Base-by-base conservation (phyloP, 2,113 vertebrate species). In the Oncorhynchus mykiss region DNA sequence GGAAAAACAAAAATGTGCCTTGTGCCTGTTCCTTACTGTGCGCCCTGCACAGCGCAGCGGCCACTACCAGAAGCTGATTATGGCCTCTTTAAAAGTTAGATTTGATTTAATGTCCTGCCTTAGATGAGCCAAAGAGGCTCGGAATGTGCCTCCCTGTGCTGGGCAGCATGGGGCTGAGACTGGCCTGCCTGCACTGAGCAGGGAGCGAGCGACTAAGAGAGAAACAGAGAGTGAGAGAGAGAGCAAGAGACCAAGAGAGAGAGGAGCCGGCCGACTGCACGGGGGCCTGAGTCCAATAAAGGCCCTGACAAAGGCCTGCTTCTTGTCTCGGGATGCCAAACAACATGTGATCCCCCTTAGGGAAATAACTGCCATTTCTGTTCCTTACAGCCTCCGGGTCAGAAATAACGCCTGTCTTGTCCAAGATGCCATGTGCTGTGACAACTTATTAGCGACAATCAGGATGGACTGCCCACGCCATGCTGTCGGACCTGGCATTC, bases 261-360 rank as follows among this genome's bases (percentile, higher is more conserved):
- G 24, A 22, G 20, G 71, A 80, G 75, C 67, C 79, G 78, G 22
- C 66, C 5, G 80, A 64, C 80, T 67, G 80, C 77, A 71, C 62
- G 66, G 80, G 81, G 82, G 73, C 81, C 73, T 71, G 89, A 92
- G 93, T 93, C 85, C 86, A 93, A 92, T 93, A 92, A 93, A 83
- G 85, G 59, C 70, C 57, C 64, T 81, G 86, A 93, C 90, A 93
- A 93, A 92, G 90, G 75, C 71, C 77, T 78, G 78, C 80, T 91
- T 92, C 84, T 92, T 91, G 73, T 77, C 75, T 76, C 77, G 67
- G 83, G 86, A 91, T 90, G 83, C 84, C 86, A 87, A 89, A 91
- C 84, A 93, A 90, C 92, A 93, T 92, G 91, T 90, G 92, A 93
- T 86, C 80, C 78, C 76, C 80, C 82, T 84, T 78, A 82, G 80